Conservation (phyloP, 2,113 vertebrate species). For the Perognathus longimembris region DNA sequence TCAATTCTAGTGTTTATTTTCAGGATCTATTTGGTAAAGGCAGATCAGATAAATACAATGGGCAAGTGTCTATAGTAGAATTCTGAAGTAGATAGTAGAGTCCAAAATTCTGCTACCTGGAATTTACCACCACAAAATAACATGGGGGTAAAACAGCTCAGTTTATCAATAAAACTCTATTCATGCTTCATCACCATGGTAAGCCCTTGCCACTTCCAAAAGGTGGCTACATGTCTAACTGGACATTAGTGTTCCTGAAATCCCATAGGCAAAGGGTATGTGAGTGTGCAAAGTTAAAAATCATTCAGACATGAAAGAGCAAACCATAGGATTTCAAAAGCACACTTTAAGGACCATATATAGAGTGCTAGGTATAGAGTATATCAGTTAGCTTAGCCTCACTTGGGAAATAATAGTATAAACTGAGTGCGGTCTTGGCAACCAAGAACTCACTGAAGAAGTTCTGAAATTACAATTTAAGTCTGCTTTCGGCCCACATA, state of each 20-base stretch:
- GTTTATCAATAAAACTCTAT: slow-evolving; percentile 9
- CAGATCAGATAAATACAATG: not conserved
- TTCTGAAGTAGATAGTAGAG: not conserved
- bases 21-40: not conserved
- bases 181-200: not conserved
- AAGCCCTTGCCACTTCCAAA: not conserved
- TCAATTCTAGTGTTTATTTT: not conserved
- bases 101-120: not conserved
- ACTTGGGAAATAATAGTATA: not conserved
- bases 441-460: not conserved
- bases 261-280: not conserved
- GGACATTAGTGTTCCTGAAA: not conserved
- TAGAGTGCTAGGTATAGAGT: not conserved
- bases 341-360: not conserved
- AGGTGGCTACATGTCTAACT: slow-evolving; percentile 1
- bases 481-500: not conserved
- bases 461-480: not conserved
- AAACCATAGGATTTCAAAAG: not conserved
- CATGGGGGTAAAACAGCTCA: not conserved
- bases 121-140: slow-evolving; percentile 49
- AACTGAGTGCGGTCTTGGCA: too few species aligned
- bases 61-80: not conserved
- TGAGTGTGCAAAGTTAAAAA: not conserved
- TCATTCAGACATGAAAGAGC: not conserved
- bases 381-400: not conserved